A percentile compares a stretch with the other conserved stretches of the same genome.
Evolutionary conservation across 2,113 vertebrate genomes (phyloP).

Genomic region (Scomber japonicus): DNA sequence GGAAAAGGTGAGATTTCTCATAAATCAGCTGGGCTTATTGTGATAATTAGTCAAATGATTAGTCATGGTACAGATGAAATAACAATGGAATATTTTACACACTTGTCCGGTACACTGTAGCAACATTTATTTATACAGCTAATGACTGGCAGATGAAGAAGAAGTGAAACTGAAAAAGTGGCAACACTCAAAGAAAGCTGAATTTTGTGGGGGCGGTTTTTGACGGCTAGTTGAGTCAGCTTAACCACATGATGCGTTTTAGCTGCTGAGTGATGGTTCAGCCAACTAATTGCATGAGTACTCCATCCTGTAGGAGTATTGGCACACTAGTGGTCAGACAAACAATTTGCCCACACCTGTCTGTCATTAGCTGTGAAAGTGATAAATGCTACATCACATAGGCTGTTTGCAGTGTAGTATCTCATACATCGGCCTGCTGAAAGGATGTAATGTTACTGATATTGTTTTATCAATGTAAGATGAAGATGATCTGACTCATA

Average conservation of each 20-base stretch:
- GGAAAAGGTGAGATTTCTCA: not conserved
- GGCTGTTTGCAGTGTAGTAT: slow-evolving; percentile 1
- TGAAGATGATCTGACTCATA: not conserved
- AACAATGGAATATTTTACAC: not conserved
- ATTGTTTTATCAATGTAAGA: not conserved
- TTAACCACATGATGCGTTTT: slow-evolving; percentile 1
- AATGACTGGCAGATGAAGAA: slow-evolving; percentile 3
- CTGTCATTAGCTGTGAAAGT: not conserved
- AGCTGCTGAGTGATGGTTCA: not conserved
- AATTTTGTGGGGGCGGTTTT: not conserved
- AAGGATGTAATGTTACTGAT: not conserved
- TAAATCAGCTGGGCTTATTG: slow-evolving; percentile 10
- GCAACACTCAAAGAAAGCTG: not conserved
- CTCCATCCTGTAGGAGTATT: not conserved
- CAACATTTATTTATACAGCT: not conserved
- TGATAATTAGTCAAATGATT: slow-evolving; percentile 1
- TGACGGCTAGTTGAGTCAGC: not conserved
- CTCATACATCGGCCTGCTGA: not conserved
- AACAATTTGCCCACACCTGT: not conserved
- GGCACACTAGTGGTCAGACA: not conserved
- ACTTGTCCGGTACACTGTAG: not conserved
- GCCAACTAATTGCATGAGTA: not conserved
- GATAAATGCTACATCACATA: slow-evolving; percentile 8
- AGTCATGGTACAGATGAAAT: slow-evolving; percentile 5
- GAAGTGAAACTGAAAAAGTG: not conserved